Conservation (phyloP, 2,888 invertebrate genomes). For the Chironomus tentans region DNA sequence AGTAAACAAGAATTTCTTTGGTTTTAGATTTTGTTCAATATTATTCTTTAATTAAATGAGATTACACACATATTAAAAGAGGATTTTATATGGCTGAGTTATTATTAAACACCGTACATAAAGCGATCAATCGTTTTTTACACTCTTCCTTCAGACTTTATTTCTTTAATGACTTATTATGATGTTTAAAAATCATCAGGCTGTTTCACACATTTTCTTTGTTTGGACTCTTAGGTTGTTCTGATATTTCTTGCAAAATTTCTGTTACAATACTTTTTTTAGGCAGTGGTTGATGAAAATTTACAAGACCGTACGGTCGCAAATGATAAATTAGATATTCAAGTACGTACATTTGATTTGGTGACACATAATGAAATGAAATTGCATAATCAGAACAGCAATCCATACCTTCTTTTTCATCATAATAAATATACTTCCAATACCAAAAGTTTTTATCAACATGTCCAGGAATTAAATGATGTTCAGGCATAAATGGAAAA, state of each 20-base stretch:
- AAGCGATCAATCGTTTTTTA: no score
- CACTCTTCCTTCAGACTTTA: no score
- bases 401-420: slow-evolving; percentile 58
- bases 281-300: slow-evolving; percentile 30
- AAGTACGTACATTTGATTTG: slow-evolving; percentile 85
- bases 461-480: slow-evolving; percentile 83
- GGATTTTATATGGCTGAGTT: no score
- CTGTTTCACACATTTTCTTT: no score
- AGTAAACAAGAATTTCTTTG: not conserved
- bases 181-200: no score
- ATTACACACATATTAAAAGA: no score
- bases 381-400: slow-evolving; percentile 91
- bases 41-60: not conserved
- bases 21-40: not conserved
- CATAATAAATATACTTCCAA: slow-evolving; percentile 48
- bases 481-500: slow-evolving; percentile 88
- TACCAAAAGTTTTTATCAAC: slow-evolving; percentile 79
- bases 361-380: slow-evolving; percentile 88
- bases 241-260: not conserved
- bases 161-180: no score
- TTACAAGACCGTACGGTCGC: slow-evolving; percentile 61
- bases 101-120: no score
- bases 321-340: slow-evolving; percentile 94
- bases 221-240: no score
- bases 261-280: slow-evolving; percentile 22